Evolutionary conservation across 2,797 vertebrate genomes (phyloP).

Genomic region (Philypnodon macrostomus): DNA sequence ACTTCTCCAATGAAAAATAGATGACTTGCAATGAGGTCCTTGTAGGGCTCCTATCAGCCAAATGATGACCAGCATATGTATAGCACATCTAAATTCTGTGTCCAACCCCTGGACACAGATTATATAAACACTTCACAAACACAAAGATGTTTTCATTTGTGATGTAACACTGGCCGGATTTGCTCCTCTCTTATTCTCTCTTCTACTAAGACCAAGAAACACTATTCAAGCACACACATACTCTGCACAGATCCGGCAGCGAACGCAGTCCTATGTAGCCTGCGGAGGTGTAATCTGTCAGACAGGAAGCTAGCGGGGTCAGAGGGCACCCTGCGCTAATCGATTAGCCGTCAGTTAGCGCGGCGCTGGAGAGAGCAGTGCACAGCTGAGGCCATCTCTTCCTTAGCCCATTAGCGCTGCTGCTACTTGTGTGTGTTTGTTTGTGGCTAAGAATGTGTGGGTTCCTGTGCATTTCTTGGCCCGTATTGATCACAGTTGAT

Average conservation of each 20-base stretch:
- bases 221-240: slow-evolving; percentile 16
- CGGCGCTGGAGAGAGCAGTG: slow-evolving; percentile 72
- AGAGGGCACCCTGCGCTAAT: slow-evolving; percentile 77
- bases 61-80: not conserved
- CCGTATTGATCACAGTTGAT: slow-evolving; percentile 90
- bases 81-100: not conserved
- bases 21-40: too few relatives aligned
- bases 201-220: slow-evolving; percentile 17
- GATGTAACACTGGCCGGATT: slow-evolving; percentile 7
- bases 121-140: slow-evolving; percentile 9
- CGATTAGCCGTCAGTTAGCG: slow-evolving; percentile 81
- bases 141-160: slow-evolving; percentile 9
- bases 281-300: slow-evolving; percentile 79
- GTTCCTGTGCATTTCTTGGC: slow-evolving; percentile 55
- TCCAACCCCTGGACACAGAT: slow-evolving; percentile 4
- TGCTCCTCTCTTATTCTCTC: slow-evolving; percentile 22
- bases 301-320: slow-evolving; percentile 76
- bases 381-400: slow-evolving; percentile 82
- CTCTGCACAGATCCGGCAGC: slow-evolving; percentile 17
- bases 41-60: too few relatives aligned
- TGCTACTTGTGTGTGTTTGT: slow-evolving; percentile 31
- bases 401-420: slow-evolving; percentile 45
- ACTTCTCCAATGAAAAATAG: too few relatives aligned
- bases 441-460: slow-evolving; percentile 77
- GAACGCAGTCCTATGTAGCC: slow-evolving; percentile 42